Percentiles rank a stretch among this genome's conserved stretches.
Conservation (phyloP, 2,888 invertebrate genomes). For the Stramonita haemastoma region DNA sequence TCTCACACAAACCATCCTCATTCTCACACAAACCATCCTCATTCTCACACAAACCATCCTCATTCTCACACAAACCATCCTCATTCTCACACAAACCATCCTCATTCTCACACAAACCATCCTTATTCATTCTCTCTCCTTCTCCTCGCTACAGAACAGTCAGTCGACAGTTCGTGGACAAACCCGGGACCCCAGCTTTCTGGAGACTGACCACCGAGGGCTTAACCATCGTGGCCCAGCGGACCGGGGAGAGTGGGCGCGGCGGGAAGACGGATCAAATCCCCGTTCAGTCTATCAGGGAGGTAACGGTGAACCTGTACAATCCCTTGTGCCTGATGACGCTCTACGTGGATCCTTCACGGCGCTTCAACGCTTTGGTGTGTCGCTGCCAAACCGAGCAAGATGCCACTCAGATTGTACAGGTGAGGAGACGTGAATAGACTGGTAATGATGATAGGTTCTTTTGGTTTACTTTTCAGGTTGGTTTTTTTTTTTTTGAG, state of each 20-base stretch:
- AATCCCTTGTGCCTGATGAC: constrained; percentile 46
- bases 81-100: too few relatives aligned
- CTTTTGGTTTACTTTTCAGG: too few relatives aligned
- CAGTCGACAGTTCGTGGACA: constrained; percentile 41
- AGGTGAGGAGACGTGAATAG: neutral
- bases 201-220: constrained; percentile 46
- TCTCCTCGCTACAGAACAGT: constrained; percentile 12
- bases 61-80: too few relatives aligned
- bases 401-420: constrained; percentile 36
- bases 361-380: constrained; percentile 31
- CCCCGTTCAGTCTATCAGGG: constrained; percentile 41
- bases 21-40: too few relatives aligned
- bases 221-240: constrained; percentile 38
- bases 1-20: too few relatives aligned
- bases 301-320: constrained; percentile 46
- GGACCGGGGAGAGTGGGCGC: constrained; percentile 33
- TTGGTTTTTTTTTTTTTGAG: too few relatives aligned
- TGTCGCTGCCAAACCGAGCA: constrained; percentile 34
- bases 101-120: too few relatives aligned
- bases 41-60: too few relatives aligned
- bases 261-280: constrained; percentile 46
- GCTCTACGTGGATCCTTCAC: constrained; percentile 42
- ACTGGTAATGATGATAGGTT: too few relatives aligned
- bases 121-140: too few relatives aligned
- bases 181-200: constrained; percentile 30